Conservation (phyloP, 2,113 vertebrate species). For the Polypterus senegalus region DNA sequence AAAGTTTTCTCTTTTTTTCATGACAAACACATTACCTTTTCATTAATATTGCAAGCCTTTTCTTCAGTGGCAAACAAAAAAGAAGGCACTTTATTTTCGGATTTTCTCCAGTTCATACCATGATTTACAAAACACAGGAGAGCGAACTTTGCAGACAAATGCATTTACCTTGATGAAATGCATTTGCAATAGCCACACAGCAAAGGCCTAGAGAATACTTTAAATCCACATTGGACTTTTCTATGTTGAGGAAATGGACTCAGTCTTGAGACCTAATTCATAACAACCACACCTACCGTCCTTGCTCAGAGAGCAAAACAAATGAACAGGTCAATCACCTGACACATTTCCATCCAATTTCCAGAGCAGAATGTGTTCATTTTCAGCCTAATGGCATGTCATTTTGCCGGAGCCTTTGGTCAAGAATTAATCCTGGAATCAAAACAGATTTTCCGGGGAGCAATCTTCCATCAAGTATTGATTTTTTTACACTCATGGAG, state of each 20-base stretch:
- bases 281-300: constrained; percentile 66
- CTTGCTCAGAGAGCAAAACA: constrained; percentile 71
- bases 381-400: constrained; percentile 99
- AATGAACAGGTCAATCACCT: constrained; percentile 89
- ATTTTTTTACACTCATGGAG: constrained; percentile 99
- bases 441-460: constrained; percentile 99
- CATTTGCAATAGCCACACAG: constrained; percentile 79
- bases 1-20: constrained; percentile 47
- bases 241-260: constrained; percentile 67
- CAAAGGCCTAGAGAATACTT: constrained; percentile 82
- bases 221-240: constrained; percentile 65
- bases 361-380: constrained; percentile 98
- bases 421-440: constrained; percentile 98
- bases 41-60: constrained; percentile 82
- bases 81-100: constrained; percentile 74
- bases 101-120: constrained; percentile 64
- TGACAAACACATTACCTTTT: constrained; percentile 66
- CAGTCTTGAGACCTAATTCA: constrained; percentile 57
- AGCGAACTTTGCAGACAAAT: constrained; percentile 63
- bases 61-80: constrained; percentile 31
- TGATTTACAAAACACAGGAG: constrained; percentile 83
- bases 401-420: constrained; percentile 97
- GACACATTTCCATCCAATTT: constrained; percentile 99
- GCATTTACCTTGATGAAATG: constrained; percentile 75
- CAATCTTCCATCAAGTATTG: constrained; percentile 99